These are phyloP conservation scores for Noctilio leporinus DNA, from an alignment of 2,113 vertebrate genomes.

Conservation along the genomic window DNA sequence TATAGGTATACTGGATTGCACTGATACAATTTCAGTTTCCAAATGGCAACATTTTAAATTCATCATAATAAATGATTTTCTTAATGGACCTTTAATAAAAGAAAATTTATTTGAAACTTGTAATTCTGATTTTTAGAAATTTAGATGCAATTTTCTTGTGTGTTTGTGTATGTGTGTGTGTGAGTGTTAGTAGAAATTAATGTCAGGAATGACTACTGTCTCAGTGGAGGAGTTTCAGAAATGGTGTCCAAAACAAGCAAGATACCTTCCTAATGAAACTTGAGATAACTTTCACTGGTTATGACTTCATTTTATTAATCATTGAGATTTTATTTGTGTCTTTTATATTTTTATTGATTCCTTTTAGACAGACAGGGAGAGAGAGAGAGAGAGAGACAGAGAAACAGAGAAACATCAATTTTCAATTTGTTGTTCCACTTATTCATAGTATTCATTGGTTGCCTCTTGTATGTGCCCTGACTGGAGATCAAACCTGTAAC, in stretches of 20 bases:
- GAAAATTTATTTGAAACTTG: not conserved
- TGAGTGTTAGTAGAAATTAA: constrained; percentile 88
- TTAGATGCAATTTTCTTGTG: constrained; percentile 9
- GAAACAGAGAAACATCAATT: no score
- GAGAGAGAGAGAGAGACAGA: no score
- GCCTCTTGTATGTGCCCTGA: no score
- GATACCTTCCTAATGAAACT: constrained; percentile 93
- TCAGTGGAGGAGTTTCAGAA: constrained; percentile 90
- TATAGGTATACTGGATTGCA: no score
- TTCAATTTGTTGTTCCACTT: no score
- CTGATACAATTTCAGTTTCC: not conserved
- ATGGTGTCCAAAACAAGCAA: constrained; percentile 91
- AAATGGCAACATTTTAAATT: not conserved
- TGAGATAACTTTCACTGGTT: constrained; percentile 82
- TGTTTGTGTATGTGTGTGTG: not conserved
- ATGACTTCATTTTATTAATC: not conserved
- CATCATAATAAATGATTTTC: not conserved
- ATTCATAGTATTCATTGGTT: no score
- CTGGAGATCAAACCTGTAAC: no score
- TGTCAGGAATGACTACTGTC: constrained; percentile 88
- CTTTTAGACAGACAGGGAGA: no score
- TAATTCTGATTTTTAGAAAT: not conserved
- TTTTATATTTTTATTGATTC: no score
- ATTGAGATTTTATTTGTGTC: not conserved
- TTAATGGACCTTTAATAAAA: not conserved